Base-by-base conservation (phyloP, 23 tunicate species). In the Styela clava region DNA sequence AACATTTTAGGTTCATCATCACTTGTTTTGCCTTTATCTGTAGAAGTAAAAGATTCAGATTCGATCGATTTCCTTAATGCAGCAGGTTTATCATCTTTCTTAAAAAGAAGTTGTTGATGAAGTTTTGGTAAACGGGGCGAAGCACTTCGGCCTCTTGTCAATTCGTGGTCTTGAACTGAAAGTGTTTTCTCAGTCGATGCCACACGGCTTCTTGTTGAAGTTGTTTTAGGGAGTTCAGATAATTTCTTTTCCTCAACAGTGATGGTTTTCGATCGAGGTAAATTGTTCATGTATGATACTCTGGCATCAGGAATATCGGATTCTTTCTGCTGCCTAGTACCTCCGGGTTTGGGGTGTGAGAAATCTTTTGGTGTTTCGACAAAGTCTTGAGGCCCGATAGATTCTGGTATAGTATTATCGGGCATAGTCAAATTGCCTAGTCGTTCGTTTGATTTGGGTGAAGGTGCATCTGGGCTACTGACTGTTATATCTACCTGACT, bases 21-120 rank as follows among this genome's bases (percentile, higher is more conserved):
- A 24, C 65, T 51, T 2, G 33, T 30, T 64, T 64, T 63, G 63
- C 31, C 62, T 24, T 77, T 69, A 33, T 76, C 62, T 2, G 62
- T 19, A 12, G 34, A 26, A 30, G 34, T 34, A 3, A 71, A 26
- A 2, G 32, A 21, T 16, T 24, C 29, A 71, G 35, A 28, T 33
- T 71, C 35, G 34, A 26, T 5, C 3, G 34, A 21, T 71, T 29
- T 30, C 16, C 29, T 35, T 32, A 2, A 20, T 3, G 32, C 3
- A 2, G 23, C 12, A 71, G 37, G 35, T 34, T 33, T 31, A 7
- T 33, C 35, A 34, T 71, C 77, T 22, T 44, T 28, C 24, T 76
- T 76, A 26, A 76, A 76, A 12, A 76, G 81, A 16, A 76, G 30
- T 52, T 76, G 81, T 52, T 76, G 85, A 61, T 69, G 85, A 20